A percentile compares a stretch with the other conserved stretches of the same genome.
Evolutionary conservation across 2,797 vertebrate species (phyloP).

Genomic region (Falco novaeseelandiae): DNA sequence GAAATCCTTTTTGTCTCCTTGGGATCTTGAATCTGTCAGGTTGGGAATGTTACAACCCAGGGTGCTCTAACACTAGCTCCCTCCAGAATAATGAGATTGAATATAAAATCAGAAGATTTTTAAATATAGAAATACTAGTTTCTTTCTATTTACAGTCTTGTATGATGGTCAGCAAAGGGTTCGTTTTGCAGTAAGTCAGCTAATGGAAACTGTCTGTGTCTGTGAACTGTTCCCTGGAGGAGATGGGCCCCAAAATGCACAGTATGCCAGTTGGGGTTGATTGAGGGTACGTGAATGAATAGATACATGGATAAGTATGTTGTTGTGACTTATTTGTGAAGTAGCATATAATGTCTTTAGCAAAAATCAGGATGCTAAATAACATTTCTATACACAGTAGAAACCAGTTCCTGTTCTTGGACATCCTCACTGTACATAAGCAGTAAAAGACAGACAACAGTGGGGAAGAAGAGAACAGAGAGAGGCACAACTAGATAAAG

Average conservation of each 20-base stretch:
- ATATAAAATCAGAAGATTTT: not conserved
- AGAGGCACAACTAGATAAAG: not conserved
- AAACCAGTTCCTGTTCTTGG: not conserved
- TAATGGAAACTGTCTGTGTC: not conserved
- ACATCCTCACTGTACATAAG: not conserved
- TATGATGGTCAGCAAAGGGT: not conserved
- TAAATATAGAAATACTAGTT: not conserved
- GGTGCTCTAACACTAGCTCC: not conserved
- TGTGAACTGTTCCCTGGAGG: not conserved
- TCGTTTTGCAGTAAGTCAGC: not conserved
- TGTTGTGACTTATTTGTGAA: not conserved
- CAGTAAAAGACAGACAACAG: not conserved
- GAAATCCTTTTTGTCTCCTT: not conserved
- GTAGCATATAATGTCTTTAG: not conserved
- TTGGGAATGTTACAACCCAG: not conserved
- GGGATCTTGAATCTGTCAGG: not conserved
- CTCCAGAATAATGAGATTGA: not conserved
- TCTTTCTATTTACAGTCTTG: not conserved
- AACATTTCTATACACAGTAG: not conserved
- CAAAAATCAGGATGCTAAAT: not conserved
- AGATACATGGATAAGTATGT: not conserved
- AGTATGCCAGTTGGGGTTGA: not conserved
- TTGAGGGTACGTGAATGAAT: not conserved
- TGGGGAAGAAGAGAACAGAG: not conserved
- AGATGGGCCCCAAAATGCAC: not conserved